A percentile compares a stretch with the other conserved stretches of the same genome.
Conservation (phyloP, 1,140 invertebrate genomes). For the Magallana angulata region DNA sequence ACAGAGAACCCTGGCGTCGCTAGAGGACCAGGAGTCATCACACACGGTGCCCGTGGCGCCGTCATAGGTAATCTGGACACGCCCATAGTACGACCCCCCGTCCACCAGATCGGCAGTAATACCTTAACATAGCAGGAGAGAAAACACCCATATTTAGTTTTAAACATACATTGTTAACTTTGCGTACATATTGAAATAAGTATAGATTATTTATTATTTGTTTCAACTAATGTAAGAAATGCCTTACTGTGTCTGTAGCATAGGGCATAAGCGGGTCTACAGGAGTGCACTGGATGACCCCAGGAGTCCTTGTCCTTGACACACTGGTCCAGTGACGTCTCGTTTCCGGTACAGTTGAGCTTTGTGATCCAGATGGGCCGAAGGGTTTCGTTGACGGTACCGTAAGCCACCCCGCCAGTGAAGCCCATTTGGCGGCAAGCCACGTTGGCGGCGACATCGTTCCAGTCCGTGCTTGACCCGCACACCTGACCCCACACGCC, state of each 20-base stretch:
- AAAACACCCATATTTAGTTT: too few relatives aligned
- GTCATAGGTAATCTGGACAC: conserved; percentile 69
- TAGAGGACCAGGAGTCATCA: conserved; percentile 66
- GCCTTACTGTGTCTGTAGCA: conserved; percentile 61
- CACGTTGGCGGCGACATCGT: conserved; percentile 67
- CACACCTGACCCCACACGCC: conserved; percentile 68
- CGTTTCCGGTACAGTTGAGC: conserved; percentile 65
- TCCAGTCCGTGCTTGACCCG: conserved; percentile 66
- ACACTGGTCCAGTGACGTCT: conserved; percentile 65
- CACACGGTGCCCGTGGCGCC: conserved; percentile 68
- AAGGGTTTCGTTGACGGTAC: conserved; percentile 63
- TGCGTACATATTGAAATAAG: too few relatives aligned
- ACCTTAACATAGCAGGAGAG: conserved; percentile 12
- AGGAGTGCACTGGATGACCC: conserved; percentile 64
- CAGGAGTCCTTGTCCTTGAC: conserved; percentile 55
- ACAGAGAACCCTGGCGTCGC: conserved; percentile 67
- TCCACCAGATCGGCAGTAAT: conserved; percentile 58
- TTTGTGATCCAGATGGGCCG: conserved; percentile 85
- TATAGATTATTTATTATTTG: too few relatives aligned
- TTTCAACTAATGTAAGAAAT: background rate
- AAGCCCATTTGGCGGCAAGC: conserved; percentile 61
- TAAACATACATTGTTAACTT: too few relatives aligned
- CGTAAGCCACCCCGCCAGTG: conserved; percentile 62
- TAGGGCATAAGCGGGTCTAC: conserved; percentile 64
- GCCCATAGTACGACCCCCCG: conserved; percentile 63